Evolutionary conservation across 2,888 invertebrate species (phyloP), one percentile per base, ranked within the genome.

Genomic region (Troides aeacus): DNA sequence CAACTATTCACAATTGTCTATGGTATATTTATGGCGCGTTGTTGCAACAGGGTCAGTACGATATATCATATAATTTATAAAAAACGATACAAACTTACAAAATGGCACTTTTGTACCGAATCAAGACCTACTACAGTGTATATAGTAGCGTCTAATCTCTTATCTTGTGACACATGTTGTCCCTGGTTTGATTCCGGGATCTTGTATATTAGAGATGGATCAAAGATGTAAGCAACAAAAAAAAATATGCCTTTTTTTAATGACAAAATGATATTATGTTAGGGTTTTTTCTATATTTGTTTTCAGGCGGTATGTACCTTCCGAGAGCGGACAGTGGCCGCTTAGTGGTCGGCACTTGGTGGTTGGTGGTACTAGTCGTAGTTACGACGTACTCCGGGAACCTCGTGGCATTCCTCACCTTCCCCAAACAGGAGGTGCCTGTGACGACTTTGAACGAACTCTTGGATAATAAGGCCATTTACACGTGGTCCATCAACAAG

Each of bases 311-410:
- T 6, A 96, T 97, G 94, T 96, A 97, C 80, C 90, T 98, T 50
- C 98, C 98, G 0, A 93, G 94, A 67, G 96, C 97, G 0, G 97
- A 97, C 82, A 97, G 97, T 77, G 97, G 97, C 3, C 94, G 98
- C 8, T 85, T 98, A 10, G 94, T 98, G 4, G 95, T 98, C 0
- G 97, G 97, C 0, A 95, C 97, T 1, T 98, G 98, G 98, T 98
- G 98, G 98, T 85, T 98, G 63, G 97, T 97, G 1, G 97, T 98
- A 0, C 93, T 98, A 72, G 96, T 98, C 0, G 93, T 98, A 24
- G 96, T 98, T 0, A 98, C 98, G 23, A 97, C 97, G 0, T 98
- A 98, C 84, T 97, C 97, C 68, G 98, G 98, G 2, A 98, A 97
- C 87, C 93, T 98, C 75, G 98, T 98, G 0, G 98, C 98, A 0